phyloP scores from a whole-genome alignment of 1,140 invertebrate genomes.

The Bicyclus anynana region DNA sequence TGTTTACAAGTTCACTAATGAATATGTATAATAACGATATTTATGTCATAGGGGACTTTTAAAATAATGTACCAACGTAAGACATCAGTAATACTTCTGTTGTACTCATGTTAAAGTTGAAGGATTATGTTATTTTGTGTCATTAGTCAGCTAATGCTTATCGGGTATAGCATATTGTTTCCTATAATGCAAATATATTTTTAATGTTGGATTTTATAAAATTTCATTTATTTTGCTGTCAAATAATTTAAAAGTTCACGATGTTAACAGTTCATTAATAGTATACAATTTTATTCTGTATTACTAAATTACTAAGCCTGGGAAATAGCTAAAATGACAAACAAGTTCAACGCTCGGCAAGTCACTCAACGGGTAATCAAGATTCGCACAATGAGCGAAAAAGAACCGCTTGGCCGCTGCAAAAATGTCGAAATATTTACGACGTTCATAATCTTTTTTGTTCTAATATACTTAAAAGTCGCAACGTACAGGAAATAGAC shows the following conservation, averaged over 20 bases:
- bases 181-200: no score
- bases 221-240: neutral
- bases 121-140: no score
- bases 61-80: neutral
- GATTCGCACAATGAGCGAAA: slow-evolving; percentile 52
- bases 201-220: no score
- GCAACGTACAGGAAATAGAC: neutral
- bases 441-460: slow-evolving; percentile 30
- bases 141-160: no score
- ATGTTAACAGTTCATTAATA: no score
- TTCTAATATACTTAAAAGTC: slow-evolving; percentile 3
- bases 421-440: slow-evolving; percentile 64
- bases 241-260: no score
- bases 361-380: slow-evolving; percentile 47
- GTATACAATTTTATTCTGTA: no score
- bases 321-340: slow-evolving; percentile 7
- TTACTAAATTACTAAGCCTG: neutral
- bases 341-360: slow-evolving; percentile 58
- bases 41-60: slow-evolving; percentile 12
- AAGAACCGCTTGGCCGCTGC: slow-evolving; percentile 49
- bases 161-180: no score
- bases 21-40: neutral
- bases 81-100: neutral
- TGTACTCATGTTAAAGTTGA: no score
- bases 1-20: slow-evolving; percentile 24